Evolutionary conservation across 2,888 invertebrate genomes (phyloP).

Genomic region (Hemistola chrysoprasaria): DNA sequence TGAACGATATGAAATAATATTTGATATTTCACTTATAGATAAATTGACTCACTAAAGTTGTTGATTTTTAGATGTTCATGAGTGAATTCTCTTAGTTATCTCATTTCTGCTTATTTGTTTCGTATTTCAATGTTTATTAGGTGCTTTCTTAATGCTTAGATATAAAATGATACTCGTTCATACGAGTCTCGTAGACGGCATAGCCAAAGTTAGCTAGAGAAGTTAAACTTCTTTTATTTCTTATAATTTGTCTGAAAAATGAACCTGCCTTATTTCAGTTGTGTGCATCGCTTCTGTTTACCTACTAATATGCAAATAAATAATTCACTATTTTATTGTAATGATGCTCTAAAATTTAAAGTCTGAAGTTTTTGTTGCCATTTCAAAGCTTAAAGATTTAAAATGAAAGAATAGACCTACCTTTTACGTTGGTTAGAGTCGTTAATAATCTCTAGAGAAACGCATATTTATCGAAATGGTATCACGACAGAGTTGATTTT

Average conservation of each 20-base stretch:
- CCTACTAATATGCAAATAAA: no score
- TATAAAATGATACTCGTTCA: conserved; percentile 55
- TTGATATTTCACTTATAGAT: conserved; percentile 82
- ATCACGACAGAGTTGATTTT: conserved; percentile 64
- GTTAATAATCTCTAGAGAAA: conserved; percentile 70
- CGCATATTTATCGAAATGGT: conserved; percentile 67
- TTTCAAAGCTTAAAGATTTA: conserved; percentile 53
- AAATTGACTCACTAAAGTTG: conserved; percentile 72
- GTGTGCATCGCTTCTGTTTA: conserved; percentile 34
- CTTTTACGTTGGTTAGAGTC: conserved; percentile 64
- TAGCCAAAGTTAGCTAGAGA: conserved; percentile 78
- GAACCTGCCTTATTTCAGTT: conserved; percentile 33
- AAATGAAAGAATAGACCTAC: no score
- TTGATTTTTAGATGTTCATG: conserved; percentile 55
- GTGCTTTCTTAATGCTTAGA: conserved; percentile 73
- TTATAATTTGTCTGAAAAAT: conserved; percentile 34
- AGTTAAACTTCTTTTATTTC: conserved; percentile 66
- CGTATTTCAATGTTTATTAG: conserved; percentile 58
- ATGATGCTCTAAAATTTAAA: conserved; percentile 33
- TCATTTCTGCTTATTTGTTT: conserved; percentile 50
- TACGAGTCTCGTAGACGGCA: conserved; percentile 68
- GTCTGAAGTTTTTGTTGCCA: no score
- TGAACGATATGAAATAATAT: conserved; percentile 82
- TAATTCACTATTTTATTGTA: no score
- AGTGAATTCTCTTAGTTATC: conserved; percentile 39